Evolutionary conservation across 2,888 invertebrate species (phyloP).

Genomic region (Theretra japonica): DNA sequence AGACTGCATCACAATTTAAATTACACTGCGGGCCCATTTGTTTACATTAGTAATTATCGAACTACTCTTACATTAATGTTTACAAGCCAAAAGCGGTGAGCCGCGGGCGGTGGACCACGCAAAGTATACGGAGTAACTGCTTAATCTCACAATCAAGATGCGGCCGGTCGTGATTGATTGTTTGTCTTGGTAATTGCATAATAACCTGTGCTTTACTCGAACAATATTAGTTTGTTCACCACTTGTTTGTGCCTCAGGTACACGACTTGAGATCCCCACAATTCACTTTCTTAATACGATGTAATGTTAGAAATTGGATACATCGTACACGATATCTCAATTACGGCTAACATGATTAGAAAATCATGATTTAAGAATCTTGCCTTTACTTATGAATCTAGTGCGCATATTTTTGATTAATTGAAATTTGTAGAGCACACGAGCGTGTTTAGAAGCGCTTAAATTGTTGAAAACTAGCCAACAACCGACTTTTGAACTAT

Average conservation of each 20-base stretch:
- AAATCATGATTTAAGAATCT: not conserved
- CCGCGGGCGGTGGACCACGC: slow-evolving; percentile 42
- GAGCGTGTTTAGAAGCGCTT: not conserved
- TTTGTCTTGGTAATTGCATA: slow-evolving; percentile 58
- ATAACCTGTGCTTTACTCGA: slow-evolving; percentile 40
- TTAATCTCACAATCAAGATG: slow-evolving; percentile 75
- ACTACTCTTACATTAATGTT: slow-evolving; percentile 43
- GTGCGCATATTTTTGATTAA: not conserved
- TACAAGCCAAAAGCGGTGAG: slow-evolving; percentile 34
- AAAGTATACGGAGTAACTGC: slow-evolving; percentile 50
- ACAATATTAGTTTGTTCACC: slow-evolving; percentile 19
- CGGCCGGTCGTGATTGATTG: slow-evolving; percentile 65
- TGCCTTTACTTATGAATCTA: not conserved
- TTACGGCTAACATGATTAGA: not conserved
- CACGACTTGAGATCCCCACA: not conserved
- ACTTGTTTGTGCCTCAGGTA: not conserved
- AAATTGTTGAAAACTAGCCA: not conserved
- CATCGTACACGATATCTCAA: slow-evolving; percentile 1
- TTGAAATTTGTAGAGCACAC: not conserved
- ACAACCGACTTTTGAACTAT: not conserved
- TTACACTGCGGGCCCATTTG: slow-evolving; percentile 35
- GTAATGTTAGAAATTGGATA: slow-evolving; percentile 6
- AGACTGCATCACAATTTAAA: slow-evolving; percentile 36
- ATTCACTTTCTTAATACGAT: not conserved
- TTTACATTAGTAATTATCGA: slow-evolving; percentile 50